Base-by-base conservation (phyloP, 2,888 invertebrate species). In the Heliconius sara region DNA sequence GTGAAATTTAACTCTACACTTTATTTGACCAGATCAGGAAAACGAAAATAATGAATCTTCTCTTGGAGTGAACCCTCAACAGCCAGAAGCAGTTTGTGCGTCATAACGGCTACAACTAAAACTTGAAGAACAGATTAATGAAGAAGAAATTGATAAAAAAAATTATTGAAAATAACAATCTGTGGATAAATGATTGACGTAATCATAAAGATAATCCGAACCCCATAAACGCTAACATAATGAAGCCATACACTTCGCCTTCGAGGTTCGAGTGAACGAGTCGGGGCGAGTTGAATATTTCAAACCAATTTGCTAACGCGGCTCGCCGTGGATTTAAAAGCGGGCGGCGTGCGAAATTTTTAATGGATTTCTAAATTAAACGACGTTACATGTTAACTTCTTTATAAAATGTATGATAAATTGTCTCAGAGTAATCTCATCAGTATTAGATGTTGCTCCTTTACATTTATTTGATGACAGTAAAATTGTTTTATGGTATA, bases 231-330 rank as follows among this genome's bases (percentile, higher is more conserved):
- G 78, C 39, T 75, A 43, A 43, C 34, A 70, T 79, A 79, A 79
- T 79, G 47, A 79, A 79, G 68, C 70, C 79, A 79, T 79, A 75
- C 63, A 79, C 60, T 75, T 75, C n/a, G n/a, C 67, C 79, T 79
- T 57, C 63, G 30, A 30, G 43, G 52, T 22, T 52, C 75, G 65
- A 27, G 65, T n/a, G 60, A n/a, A 52, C 63, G 65, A 13, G 43
- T 66, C 75, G 47, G 73, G 47, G 30, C 66, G 67, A 63, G 34
- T 77, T 83, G 85, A 84, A 88, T 88, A 88, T 88, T 88, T 88
- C 85, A 86, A 87, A 81, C 82, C 84, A 85, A 85, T 88, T 87
- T 87, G 85, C 85, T 84, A 84, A 84, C 84, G 84, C 80, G 73
- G 81, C 70, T 83, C 81, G 74, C 78, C 75, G 80, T 75, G 81